phyloP scores from a whole-genome alignment of 2,113 vertebrate species.

The Proteles cristata region DNA sequence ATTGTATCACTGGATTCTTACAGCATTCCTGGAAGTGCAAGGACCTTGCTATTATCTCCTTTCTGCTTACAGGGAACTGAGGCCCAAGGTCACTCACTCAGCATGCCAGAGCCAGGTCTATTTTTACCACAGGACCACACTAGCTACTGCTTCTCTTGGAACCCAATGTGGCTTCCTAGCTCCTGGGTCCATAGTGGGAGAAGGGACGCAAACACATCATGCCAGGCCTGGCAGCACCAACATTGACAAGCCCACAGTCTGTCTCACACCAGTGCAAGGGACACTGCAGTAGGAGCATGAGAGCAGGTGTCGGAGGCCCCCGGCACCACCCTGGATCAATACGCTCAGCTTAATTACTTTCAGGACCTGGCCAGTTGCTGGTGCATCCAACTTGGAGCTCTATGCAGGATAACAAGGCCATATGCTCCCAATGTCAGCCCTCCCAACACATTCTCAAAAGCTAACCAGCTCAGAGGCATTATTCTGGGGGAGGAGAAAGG shows the following conservation, averaged over 20 bases:
- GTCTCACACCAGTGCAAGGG: neutral
- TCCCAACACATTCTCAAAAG: neutral
- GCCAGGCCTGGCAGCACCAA: neutral
- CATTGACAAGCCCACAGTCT: neutral
- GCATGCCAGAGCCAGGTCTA: neutral
- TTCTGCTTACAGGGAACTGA: neutral
- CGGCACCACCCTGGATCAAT: neutral
- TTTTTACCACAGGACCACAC: neutral
- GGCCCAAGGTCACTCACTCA: neutral
- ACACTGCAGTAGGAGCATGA: neutral
- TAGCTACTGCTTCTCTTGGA: neutral
- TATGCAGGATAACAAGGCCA: slow-evolving; percentile 48
- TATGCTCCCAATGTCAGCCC: neutral
- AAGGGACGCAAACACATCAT: neutral
- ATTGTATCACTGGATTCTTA: neutral
- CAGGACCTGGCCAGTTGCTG: slow-evolving; percentile 36
- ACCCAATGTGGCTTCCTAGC: neutral
- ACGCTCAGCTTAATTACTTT: slow-evolving; percentile 30
- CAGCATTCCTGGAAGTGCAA: neutral
- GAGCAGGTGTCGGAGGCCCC: neutral
- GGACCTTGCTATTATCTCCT: neutral
- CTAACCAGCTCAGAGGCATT: neutral
- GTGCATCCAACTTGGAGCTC: slow-evolving; percentile 14
- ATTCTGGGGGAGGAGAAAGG: neutral
- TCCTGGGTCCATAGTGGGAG: neutral